A percentile compares a stretch with the other conserved stretches of the same genome.
Conservation (phyloP, 2,888 invertebrate species). For the Drosophila neonasuta region DNA sequence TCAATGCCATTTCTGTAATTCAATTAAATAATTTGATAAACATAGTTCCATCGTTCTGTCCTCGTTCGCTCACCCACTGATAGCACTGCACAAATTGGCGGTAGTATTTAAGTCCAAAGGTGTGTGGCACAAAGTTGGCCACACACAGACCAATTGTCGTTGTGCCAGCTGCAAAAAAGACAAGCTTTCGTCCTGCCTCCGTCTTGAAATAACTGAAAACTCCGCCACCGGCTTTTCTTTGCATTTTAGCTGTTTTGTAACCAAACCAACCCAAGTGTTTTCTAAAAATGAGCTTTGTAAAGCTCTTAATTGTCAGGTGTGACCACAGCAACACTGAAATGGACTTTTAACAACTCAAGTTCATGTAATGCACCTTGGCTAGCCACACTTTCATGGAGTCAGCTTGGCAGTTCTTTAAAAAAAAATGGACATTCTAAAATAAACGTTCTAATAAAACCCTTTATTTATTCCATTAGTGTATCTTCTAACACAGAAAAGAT, state of each 20-base stretch:
- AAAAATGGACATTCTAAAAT: too few species aligned
- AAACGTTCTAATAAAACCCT: too few species aligned
- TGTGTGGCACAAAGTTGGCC: constrained; percentile 85
- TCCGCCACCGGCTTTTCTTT: constrained; percentile 51
- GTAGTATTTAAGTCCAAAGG: constrained; percentile 85
- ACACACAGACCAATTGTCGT: constrained; percentile 82
- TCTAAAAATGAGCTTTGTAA: too few species aligned
- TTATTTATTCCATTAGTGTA: too few species aligned
- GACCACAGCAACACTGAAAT: too few species aligned
- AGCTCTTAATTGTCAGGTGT: too few species aligned
- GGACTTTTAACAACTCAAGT: too few species aligned
- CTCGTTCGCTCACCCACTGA: constrained; percentile 82
- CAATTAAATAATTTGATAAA: constrained; percentile 35
- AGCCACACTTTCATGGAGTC: too few species aligned
- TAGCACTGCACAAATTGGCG: constrained; percentile 86
- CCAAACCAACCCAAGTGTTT: not conserved
- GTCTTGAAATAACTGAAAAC: constrained; percentile 78
- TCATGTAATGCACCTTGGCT: too few species aligned
- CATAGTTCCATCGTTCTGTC: not conserved
- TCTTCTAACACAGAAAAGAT: too few species aligned
- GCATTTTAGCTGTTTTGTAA: constrained; percentile 57
- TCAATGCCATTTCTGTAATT: constrained; percentile 85
- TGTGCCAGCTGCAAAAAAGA: constrained; percentile 83
- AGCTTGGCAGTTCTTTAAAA: too few species aligned
- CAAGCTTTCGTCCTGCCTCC: constrained; percentile 83